phyloP scores from a whole-genome alignment of 2,888 invertebrate genomes.

The Drosophila niveifrons region DNA sequence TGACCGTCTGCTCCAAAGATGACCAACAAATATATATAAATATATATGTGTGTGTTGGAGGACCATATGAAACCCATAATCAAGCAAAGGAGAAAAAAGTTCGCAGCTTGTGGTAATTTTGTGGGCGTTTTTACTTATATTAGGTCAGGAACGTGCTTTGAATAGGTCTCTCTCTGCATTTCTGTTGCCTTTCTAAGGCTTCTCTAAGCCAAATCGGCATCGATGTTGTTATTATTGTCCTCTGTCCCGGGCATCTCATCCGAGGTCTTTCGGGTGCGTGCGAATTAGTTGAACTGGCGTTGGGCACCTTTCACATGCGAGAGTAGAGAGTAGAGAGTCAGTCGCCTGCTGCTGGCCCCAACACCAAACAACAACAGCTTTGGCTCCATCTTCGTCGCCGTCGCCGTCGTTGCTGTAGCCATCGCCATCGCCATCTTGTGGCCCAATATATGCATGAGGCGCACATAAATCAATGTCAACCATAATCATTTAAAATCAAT shows the following conservation, averaged over 20 bases:
- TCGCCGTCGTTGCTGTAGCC: conserved; percentile 21
- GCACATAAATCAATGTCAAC: conserved; percentile 85
- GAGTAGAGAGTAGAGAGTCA: conserved; percentile 1
- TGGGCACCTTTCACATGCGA: conserved; percentile 64
- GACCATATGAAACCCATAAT: conserved; percentile 64
- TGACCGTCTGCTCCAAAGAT: conserved; percentile 52
- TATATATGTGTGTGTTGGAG: background rate
- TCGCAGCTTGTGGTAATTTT: conserved; percentile 84
- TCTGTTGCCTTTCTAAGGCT: conserved; percentile 52
- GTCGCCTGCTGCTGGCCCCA: conserved; percentile 50
- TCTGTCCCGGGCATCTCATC: background rate
- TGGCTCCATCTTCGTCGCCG: conserved; percentile 7
- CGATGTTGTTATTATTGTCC: conserved; percentile 44
- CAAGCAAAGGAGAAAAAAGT: conserved; percentile 64
- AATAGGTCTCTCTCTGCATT: conserved; percentile 59
- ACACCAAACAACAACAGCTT: conserved; percentile 17
- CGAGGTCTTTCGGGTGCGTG: conserved; percentile 60
- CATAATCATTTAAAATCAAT: conserved; percentile 85
- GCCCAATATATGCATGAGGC: conserved; percentile 83
- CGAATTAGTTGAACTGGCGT: conserved; percentile 62
- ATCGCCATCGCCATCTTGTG: conserved; percentile 69
- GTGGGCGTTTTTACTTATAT: conserved; percentile 84
- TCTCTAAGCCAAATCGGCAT: conserved; percentile 77
- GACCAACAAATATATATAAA: conserved; percentile 23
- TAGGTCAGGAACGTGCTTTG: conserved; percentile 85